Base-by-base conservation (phyloP, 2,113 vertebrate genomes). In the Steatornis caripensis region DNA sequence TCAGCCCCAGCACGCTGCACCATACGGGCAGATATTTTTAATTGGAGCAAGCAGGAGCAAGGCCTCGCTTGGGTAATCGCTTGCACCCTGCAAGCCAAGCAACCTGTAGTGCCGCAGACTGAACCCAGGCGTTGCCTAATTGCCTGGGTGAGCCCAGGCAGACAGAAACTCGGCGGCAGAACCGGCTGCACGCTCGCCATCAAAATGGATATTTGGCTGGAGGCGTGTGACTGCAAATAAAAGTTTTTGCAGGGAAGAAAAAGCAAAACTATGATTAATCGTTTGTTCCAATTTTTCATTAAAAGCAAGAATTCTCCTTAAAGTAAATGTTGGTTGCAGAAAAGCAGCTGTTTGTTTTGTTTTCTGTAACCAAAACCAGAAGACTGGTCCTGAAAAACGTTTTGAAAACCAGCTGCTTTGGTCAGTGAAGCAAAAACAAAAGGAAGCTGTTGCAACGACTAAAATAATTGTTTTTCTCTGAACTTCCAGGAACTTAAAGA, bases 341-440 rank as follows among this genome's bases (percentile, higher is more conserved):
- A 65, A 85, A 87, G 64, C 86, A 95, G 86, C 93, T 89, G 66
- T 62, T 94, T 75, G 80, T 66, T 96, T 95, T 92, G 90, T 93
- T 94, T 95, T 68, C 90, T 81, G 53, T 93, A 94, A 94, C 48
- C 30, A 87, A 76, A 96, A 71, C 83, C 96, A 96, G 96, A 94
- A 84, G 68, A 43, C 18, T 64, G 32, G 45, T 77, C 80, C 87
- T 87, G 64, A 81, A 68, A 77, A 74, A 1, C 5, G 36, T 90
- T 94, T 75, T 66, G 72, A 78, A 96, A 81, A 45, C 55, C 86
- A 93, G 39, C 76, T 96, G 90, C 77, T 90, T 95, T 14, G 30
- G 86, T 92, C 88, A 93, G 84, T 13, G 49, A 76, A 90, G 64
- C 51, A 69, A 55, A 97, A 93, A 89, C 83, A 93, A 90, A 93